Base-by-base conservation (phyloP, 1,140 invertebrate genomes). In the Rhysida immarginata region DNA sequence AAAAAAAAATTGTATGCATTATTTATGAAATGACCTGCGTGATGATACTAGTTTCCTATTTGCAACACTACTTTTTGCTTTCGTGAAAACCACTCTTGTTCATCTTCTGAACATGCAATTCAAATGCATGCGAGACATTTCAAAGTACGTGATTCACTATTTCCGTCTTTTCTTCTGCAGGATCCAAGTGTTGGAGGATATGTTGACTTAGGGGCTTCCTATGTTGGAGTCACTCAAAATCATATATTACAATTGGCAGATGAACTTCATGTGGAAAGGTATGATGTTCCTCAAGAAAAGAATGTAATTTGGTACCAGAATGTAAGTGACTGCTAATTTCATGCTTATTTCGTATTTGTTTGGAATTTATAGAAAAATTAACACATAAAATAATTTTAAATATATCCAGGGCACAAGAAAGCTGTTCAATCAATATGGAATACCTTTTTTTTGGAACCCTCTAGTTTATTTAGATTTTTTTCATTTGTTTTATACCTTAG, bases 241-340 rank as follows among this genome's bases (percentile, higher is more conserved):
- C 58, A 57, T 35, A 26, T 66, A 8, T 48, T 61, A n/a, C 56
- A 65, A 46, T 49, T 71, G 45, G 63, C 67, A 2, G 62, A 65
- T 53, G 69, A 71, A 53, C 63, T 72, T 46, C 64, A 61, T 0
- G 51, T 71, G 0, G 58, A 70, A 56, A 69, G 64, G 1, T 70
- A 64, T 50, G 59, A 64, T 45, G 62, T 71, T 0, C 8, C 24
- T 26, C 5, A 46, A 46, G 44, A 46, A 8, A 8, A 18, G 18
- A 5, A 46, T 5, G 3, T 46, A 5, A 20, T 46, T 20, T 46
- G 21, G 5, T 46, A 18, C 20, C 16, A 46, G 20, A 46, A 20
- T 8, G 44, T 46, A 16, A 5, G 44, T 11, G 18, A 46, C 8
- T 46, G 16, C 5, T 35, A 35, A 16, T 35, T 35, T 35, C 16